A percentile compares a stretch with the other conserved stretches of the same genome.
phyloP scores from a whole-genome alignment of 37 sponge, comb jelly and placozoan species.

The Dysidea cf. avara region DNA sequence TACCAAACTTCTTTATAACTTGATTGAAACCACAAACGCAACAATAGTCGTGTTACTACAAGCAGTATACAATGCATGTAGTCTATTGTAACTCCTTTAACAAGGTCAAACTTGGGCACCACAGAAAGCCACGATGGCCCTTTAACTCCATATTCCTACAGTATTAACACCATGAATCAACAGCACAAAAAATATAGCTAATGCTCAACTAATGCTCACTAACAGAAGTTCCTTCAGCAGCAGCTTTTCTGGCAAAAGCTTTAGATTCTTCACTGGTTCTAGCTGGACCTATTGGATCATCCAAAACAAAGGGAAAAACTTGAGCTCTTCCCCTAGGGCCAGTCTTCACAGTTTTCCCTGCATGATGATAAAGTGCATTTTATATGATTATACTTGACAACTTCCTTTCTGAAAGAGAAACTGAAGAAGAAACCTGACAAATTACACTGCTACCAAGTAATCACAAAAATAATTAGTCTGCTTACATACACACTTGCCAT shows the following conservation, averaged over 20 bases:
- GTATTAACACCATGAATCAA: too few species aligned
- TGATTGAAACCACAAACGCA: conserved; percentile 38
- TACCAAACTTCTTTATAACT: conserved; percentile 27
- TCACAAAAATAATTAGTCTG: too few species aligned
- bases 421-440: too few species aligned
- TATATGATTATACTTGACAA: too few species aligned
- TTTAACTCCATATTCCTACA: conserved; percentile 52
- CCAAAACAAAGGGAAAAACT: conserved; percentile 19
- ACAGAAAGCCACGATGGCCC: conserved; percentile 16
- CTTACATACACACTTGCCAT: too few species aligned
- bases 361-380: not conserved
- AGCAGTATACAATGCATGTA: conserved; percentile 47
- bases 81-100: conserved; percentile 28
- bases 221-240: not conserved
- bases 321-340: conserved; percentile 19
- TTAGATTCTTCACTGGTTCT: conserved; percentile 16
- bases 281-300: conserved; percentile 22
- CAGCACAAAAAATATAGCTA: too few species aligned
- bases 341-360: conserved; percentile 10
- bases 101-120: conserved; percentile 32
- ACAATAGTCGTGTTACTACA: conserved; percentile 26
- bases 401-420: too few species aligned
- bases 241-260: conserved; percentile 7
- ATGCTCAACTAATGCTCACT: too few species aligned
- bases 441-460: too few species aligned